Evolutionary conservation across 2,797 vertebrate species (phyloP), one percentile per base, ranked within the genome.

Genomic region (Sus cebifrons): DNA sequence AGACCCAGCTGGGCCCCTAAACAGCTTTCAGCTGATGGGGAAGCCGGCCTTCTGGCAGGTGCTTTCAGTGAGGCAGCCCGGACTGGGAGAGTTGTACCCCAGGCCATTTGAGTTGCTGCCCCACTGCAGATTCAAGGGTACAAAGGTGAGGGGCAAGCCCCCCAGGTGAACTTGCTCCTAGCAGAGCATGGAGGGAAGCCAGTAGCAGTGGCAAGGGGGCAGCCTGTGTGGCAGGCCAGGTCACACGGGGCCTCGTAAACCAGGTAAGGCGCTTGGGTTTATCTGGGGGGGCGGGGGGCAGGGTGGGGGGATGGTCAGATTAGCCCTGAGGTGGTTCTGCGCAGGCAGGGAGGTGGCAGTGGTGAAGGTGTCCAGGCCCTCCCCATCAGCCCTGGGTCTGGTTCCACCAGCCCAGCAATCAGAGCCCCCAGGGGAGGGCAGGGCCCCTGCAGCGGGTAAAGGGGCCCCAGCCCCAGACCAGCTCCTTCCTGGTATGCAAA

Each of bases 241-340:
- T 73, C 86, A 91, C 9, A 0, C 1, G 0, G 68, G 85, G 87
- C 49, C 52, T 75, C 32, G 1, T 15, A 70, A 86, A 86, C 74
- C 49, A 89, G 67, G 81, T 84, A 92, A 95, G 89, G 75, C 2
- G 15, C 90, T 82, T 90, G 88, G 40, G 36, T 44, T 96, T 74
- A 91, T 87, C 89, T 71, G 3, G 5, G 67, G 25, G 67, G 44
- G 4, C 73, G 5, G 21, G 6, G 17, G 25, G 2, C 10, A 2
- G 70, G 36, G 81, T 54, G 2, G 3, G 5, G 36, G 36, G 36
- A 2, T 0, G 2, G 54, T 56, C 64, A 73, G 81, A 91, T 81
- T 73, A 94, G 58, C 5, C 1, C 23, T 1, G 62, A 83, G 54
- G 82, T 23, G 15, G 1, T 40, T 52, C 86, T 7, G 16, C 11